These are phyloP conservation scores for Asteroscopus sphinx DNA, from an alignment of 2,888 invertebrate species.

Conservation along the genomic window DNA sequence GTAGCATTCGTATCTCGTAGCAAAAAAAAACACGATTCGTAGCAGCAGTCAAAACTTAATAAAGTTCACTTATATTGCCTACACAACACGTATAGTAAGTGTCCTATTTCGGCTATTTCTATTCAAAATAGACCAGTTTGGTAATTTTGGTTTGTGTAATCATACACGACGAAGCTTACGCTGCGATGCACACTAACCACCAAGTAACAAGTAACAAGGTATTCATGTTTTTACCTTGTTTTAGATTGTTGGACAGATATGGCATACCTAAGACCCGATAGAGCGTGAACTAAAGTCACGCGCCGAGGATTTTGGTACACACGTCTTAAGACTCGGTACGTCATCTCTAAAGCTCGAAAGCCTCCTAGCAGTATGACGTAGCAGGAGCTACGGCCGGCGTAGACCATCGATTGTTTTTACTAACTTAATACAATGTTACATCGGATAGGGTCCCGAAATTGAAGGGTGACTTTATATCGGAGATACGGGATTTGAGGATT, in stretches of 20 bases:
- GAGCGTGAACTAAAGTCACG: constrained; percentile 85
- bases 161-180: constrained; percentile 46
- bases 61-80: no score
- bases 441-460: constrained; percentile 35
- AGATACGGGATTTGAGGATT: constrained; percentile 43
- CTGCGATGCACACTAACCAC: constrained; percentile 52
- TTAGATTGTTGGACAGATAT: constrained; percentile 77
- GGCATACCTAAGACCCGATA: constrained; percentile 82
- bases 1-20: no score
- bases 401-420: constrained; percentile 51
- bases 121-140: constrained; percentile 6
- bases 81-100: no score
- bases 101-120: no score
- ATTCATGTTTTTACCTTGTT: constrained; percentile 73
- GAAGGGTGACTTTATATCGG: constrained; percentile 41
- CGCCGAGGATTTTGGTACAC: constrained; percentile 81
- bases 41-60: no score
- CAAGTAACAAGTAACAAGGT: constrained; percentile 65
- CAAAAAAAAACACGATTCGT: no score
- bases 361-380: constrained; percentile 28
- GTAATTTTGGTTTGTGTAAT: constrained; percentile 39
- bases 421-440: constrained; percentile 40
- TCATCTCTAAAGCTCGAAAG: constrained; percentile 51
- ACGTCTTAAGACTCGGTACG: constrained; percentile 68
- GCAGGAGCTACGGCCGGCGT: constrained; percentile 14